Base-by-base conservation (phyloP, 2,888 invertebrate genomes). In the Blastobasis adustella region DNA sequence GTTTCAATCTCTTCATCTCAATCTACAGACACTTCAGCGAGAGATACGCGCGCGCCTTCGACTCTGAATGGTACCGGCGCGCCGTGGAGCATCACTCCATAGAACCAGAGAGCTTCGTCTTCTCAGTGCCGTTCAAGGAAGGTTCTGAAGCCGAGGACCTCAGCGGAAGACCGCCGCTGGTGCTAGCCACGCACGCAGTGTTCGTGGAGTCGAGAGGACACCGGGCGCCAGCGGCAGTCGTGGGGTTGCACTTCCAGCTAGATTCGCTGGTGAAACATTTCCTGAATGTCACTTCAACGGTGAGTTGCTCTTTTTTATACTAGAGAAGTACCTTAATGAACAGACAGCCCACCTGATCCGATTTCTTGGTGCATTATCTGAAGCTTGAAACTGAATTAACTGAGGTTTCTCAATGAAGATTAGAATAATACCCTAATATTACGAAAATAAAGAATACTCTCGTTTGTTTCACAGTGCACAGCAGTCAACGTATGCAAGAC, bases 151-250 rank as follows among this genome's bases (percentile, higher is more conserved):
- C 73, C 0, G 93, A 94, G 65, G 92, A 93, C 50, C 85, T 93
- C 84, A 66, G 71, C 47, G 80, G 78, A 0, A 69, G 79, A 10
- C 75, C 82, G 0, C 93, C 95, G 4, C 72, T 95, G 50, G 95
- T 97, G 4, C 94, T 96, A 41, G 97, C 96, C n/a, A 96, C 96
- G 0, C 96, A 96, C 76, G 97, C 97, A 0, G 93, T 97, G 47
- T 97, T 96, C 71, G 92, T 96, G 36, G 95, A 96, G 69, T 93
- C 93, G 55, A 92, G 94, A 59, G 94, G 95, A 0, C 94, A 96
- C 67, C 90, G 94, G 62, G 96, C 96, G 0, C 95, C 96, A 0
- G 96, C 95, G 0, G 97, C 96, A 1, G 97, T 97, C 4, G 96
- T 97, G n/a, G 97, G 97, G 0, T 77, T 97, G 39, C 96, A 96